Evolutionary conservation across 2,113 vertebrate genomes (phyloP).

Genomic region (Capra hircus): DNA sequence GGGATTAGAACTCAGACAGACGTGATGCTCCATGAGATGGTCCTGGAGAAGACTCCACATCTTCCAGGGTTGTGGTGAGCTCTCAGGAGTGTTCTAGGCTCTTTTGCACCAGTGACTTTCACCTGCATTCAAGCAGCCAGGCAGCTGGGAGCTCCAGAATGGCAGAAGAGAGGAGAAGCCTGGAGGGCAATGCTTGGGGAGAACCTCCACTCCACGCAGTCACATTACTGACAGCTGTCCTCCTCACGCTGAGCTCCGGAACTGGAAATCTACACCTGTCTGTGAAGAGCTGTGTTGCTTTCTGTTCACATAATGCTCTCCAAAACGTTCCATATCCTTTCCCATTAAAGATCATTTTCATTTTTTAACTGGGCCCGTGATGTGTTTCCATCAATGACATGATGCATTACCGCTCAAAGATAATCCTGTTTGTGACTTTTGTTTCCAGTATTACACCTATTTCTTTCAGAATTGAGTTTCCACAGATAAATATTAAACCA

Average conservation of each 20-base stretch:
- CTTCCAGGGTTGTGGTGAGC: neutral
- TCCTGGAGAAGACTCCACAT: no score
- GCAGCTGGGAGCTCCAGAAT: neutral
- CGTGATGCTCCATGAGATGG: accelerated
- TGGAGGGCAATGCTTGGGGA: neutral
- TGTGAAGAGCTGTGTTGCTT: neutral
- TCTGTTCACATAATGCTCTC: neutral
- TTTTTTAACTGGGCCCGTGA: neutral
- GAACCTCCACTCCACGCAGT: neutral
- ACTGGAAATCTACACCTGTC: neutral
- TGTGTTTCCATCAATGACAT: neutral
- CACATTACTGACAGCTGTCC: accelerated
- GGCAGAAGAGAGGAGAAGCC: neutral
- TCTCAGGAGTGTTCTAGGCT: neutral
- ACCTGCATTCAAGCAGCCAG: neutral
- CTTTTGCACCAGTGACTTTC: neutral
- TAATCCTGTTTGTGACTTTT: neutral
- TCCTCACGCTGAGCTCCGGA: neutral
- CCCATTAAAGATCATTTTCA: neutral
- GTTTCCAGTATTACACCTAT: neutral
- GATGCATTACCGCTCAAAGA: neutral
- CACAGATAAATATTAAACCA: neutral
- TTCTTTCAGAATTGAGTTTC: constrained; percentile 22
- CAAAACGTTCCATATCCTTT: neutral
- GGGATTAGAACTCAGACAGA: no score